A percentile compares a stretch with the other conserved stretches of the same genome.
These are phyloP conservation scores for Hydraecia micacea DNA, from an alignment of 2,888 invertebrate genomes.

Conservation along the genomic window DNA sequence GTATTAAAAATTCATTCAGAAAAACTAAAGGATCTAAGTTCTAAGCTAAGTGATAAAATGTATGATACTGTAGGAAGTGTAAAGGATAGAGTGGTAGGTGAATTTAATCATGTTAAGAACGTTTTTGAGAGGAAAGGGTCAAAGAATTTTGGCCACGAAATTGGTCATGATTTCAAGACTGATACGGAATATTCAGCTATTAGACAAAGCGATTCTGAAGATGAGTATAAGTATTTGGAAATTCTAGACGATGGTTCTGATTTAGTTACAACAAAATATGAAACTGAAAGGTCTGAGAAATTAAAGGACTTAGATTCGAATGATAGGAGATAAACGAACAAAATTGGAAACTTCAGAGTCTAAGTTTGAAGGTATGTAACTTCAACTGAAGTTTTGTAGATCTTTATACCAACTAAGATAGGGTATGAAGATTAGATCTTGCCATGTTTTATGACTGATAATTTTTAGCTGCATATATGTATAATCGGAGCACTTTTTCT, in stretches of 20 bases:
- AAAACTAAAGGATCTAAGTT: slow-evolving; percentile 79
- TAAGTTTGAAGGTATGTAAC: background rate
- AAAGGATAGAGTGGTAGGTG: slow-evolving; percentile 75
- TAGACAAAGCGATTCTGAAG: slow-evolving; percentile 81
- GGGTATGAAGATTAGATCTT: slow-evolving; percentile 38
- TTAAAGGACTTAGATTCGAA: slow-evolving; percentile 69
- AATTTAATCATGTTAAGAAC: slow-evolving; percentile 75
- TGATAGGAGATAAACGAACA: slow-evolving; percentile 28
- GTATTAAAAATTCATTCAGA: slow-evolving; percentile 71
- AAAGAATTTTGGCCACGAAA: slow-evolving; percentile 70
- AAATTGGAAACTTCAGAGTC: background rate
- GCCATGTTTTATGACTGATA: slow-evolving; percentile 59
- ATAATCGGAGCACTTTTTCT: background rate
- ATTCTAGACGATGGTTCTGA: slow-evolving; percentile 85
- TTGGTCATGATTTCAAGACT: slow-evolving; percentile 69
- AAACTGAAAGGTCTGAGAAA: slow-evolving; percentile 63
- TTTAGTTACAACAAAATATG: slow-evolving; percentile 55
- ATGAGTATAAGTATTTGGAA: slow-evolving; percentile 84
- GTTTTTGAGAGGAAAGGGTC: slow-evolving; percentile 78
- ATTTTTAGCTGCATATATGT: slow-evolving; percentile 33
- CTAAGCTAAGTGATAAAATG: slow-evolving; percentile 79
- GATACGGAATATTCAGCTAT: slow-evolving; percentile 75
- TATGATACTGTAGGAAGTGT: slow-evolving; percentile 82
- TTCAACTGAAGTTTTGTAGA: slow-evolving; percentile 8
- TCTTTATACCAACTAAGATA: slow-evolving; percentile 35